A percentile compares a stretch with the other conserved stretches of the same genome.
phyloP scores from a whole-genome alignment of 2,888 invertebrate genomes.

The Choristoneura rosaceana region DNA sequence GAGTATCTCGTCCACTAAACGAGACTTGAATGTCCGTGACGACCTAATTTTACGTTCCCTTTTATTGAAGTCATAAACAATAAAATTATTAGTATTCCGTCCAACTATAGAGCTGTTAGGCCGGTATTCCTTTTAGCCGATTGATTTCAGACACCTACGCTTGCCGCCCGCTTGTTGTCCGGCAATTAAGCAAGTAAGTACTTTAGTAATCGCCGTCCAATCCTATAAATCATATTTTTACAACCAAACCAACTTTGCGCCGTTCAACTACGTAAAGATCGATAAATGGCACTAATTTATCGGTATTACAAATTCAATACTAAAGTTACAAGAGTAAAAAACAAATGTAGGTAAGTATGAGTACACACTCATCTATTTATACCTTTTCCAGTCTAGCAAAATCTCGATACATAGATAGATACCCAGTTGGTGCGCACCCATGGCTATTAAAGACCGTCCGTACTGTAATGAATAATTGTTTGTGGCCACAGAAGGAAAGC shows the following conservation, averaged over 20 bases:
- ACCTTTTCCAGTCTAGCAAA: neutral
- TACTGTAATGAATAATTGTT: slow-evolving; percentile 38
- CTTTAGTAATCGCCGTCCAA: slow-evolving; percentile 9
- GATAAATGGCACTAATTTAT: neutral
- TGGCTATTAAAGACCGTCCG: slow-evolving; percentile 11
- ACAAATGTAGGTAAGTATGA: too few relatives aligned
- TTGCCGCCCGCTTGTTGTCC: slow-evolving; percentile 2
- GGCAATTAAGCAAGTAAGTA: slow-evolving; percentile 2
- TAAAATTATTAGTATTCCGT: slow-evolving; percentile 41
- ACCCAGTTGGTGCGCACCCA: neutral
- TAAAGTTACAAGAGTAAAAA: too few relatives aligned
- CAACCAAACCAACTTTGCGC: slow-evolving; percentile 17
- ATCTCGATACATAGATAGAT: neutral
- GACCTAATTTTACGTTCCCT: slow-evolving; percentile 53
- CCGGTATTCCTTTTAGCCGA: slow-evolving; percentile 37
- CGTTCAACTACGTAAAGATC: neutral
- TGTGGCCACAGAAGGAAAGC: slow-evolving; percentile 64
- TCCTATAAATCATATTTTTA: slow-evolving; percentile 23
- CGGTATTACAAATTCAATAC: too few relatives aligned
- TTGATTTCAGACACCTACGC: slow-evolving; percentile 38
- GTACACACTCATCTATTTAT: neutral
- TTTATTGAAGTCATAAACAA: slow-evolving; percentile 58
- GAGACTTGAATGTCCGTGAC: slow-evolving; percentile 48
- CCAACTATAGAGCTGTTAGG: slow-evolving; percentile 25
- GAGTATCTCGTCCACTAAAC: slow-evolving; percentile 41